phyloP scores from a whole-genome alignment of 1,140 invertebrate species.

The Pogonomyrmex barbatus region DNA sequence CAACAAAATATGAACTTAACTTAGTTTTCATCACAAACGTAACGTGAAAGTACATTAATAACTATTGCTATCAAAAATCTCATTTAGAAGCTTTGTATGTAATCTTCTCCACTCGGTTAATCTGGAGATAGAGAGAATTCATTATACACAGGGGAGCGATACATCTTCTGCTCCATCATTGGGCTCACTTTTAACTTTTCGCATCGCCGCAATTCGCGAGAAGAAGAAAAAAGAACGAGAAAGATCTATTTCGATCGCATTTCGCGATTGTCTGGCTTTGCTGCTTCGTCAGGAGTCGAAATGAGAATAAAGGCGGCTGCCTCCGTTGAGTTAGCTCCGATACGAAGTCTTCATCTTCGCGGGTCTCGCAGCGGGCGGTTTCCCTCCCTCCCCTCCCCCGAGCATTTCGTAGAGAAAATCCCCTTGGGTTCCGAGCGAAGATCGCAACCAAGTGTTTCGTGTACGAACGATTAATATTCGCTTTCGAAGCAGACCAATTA shows the following conservation, averaged over 20 bases:
- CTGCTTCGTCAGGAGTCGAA: slow-evolving; percentile 49
- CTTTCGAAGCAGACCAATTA: slow-evolving; percentile 63
- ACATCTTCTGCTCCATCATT: slow-evolving; percentile 66
- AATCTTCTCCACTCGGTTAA: not conserved
- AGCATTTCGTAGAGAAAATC: slow-evolving; percentile 53
- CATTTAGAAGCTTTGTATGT: not conserved
- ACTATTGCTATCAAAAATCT: slow-evolving; percentile 19
- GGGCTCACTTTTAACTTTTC: slow-evolving; percentile 59
- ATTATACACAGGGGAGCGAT: slow-evolving; percentile 72
- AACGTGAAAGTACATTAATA: not conserved
- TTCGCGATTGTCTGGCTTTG: slow-evolving; percentile 36
- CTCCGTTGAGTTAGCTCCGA: slow-evolving; percentile 49
- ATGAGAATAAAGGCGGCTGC: slow-evolving; percentile 36
- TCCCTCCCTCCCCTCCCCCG: too few relatives aligned
- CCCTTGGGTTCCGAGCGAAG: slow-evolving; percentile 36
- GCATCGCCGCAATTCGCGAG: slow-evolving; percentile 7
- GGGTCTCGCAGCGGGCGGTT: slow-evolving; percentile 65
- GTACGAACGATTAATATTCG: slow-evolving; percentile 73
- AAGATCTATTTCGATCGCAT: slow-evolving; percentile 45
- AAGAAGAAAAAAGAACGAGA: slow-evolving; percentile 19
- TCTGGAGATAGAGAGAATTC: slow-evolving; percentile 54
- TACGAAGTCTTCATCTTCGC: slow-evolving; percentile 62
- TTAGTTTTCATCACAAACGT: not conserved
- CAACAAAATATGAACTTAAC: slow-evolving; percentile 3
- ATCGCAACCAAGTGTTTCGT: slow-evolving; percentile 58